phyloP scores from a whole-genome alignment of 1,140 invertebrate genomes.

The Rhagoletis pomonella region DNA sequence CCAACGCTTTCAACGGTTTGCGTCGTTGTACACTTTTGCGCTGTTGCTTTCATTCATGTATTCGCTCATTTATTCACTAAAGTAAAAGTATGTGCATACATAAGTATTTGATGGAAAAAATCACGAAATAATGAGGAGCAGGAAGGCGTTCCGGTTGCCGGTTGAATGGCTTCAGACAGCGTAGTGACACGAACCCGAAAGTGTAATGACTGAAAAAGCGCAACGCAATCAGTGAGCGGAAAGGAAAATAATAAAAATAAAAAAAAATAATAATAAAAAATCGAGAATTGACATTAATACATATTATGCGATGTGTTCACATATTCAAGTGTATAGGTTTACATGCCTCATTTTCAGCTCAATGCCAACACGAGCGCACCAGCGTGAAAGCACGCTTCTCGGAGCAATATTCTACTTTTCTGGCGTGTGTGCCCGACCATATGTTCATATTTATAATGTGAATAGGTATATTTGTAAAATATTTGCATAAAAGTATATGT shows the following conservation, averaged over 20 bases:
- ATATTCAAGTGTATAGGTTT: neutral
- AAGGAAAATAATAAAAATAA: neutral
- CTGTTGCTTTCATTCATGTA: too few relatives aligned
- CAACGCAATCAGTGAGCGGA: conserved; percentile 10
- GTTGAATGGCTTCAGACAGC: conserved; percentile 24
- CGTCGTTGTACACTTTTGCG: too few relatives aligned
- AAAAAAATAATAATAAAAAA: neutral
- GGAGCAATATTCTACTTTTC: neutral
- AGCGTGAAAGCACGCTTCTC: too few relatives aligned
- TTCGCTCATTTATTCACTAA: too few relatives aligned
- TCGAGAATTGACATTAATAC: neutral
- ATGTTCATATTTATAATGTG: too few relatives aligned
- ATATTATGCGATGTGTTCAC: neutral
- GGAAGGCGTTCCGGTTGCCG: conserved; percentile 46
- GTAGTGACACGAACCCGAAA: conserved; percentile 19
- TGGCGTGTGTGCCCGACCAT: too few relatives aligned
- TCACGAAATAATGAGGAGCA: conserved; percentile 41
- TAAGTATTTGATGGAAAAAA: neutral
- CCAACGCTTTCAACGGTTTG: neutral
- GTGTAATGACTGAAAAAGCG: conserved; percentile 25
- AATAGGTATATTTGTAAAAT: too few relatives aligned
- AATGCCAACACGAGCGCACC: neutral
- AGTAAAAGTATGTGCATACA: too few relatives aligned
- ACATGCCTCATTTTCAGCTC: neutral
- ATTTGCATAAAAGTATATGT: too few relatives aligned